Conservation (phyloP, 1,140 invertebrate species). For the Halesus radiatus region DNA sequence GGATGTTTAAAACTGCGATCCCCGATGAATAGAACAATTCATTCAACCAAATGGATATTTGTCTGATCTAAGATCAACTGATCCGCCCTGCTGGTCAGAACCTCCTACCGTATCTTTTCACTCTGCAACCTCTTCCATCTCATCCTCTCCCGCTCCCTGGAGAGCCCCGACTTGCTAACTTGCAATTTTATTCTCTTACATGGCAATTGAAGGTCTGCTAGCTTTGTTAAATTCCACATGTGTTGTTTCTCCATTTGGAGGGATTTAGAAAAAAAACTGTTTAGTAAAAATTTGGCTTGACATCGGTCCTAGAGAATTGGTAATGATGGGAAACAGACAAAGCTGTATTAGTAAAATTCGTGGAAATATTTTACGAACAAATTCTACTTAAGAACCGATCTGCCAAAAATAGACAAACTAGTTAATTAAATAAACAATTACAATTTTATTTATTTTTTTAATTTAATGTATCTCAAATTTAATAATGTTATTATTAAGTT, state of each 20-base stretch:
- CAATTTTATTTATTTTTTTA: too few relatives aligned
- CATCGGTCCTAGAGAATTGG: neutral
- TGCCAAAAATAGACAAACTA: too few relatives aligned
- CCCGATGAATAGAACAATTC: slow-evolving; percentile 24
- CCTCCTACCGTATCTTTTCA: neutral
- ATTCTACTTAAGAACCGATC: too few relatives aligned
- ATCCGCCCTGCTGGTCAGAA: slow-evolving; percentile 32
- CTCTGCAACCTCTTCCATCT: slow-evolving; percentile 10
- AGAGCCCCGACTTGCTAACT: slow-evolving; percentile 45
- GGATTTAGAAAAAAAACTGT: neutral
- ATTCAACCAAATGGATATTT: slow-evolving; percentile 33
- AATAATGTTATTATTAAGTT: too few relatives aligned
- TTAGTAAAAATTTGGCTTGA: neutral
- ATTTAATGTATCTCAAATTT: too few relatives aligned
- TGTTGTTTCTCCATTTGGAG: slow-evolving; percentile 16
- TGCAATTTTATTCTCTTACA: slow-evolving; percentile 47
- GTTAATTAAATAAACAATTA: too few relatives aligned
- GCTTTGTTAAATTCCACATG: slow-evolving; percentile 47
- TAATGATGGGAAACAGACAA: neutral
- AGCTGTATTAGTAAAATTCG: too few relatives aligned
- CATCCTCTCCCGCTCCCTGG: slow-evolving; percentile 5
- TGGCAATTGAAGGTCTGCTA: slow-evolving; percentile 16
- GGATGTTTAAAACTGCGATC: slow-evolving; percentile 17
- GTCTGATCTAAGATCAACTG: slow-evolving; percentile 30
- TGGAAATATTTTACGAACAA: too few relatives aligned